These are phyloP conservation scores for Syrmaticus mikado DNA, from an alignment of 2,113 vertebrate genomes.

Conservation along the genomic window DNA sequence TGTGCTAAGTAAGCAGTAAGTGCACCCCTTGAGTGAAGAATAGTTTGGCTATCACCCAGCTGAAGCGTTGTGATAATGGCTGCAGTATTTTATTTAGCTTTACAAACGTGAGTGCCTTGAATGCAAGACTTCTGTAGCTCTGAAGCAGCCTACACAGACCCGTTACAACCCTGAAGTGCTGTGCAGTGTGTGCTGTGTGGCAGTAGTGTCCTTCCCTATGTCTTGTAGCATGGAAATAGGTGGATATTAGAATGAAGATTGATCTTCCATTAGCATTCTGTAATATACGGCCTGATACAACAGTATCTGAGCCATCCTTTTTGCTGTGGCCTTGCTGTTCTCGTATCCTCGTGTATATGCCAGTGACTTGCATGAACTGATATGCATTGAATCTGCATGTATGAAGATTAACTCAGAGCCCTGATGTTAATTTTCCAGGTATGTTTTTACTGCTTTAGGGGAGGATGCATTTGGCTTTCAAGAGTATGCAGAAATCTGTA, in stretches of 20 bases:
- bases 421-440: background rate
- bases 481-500: background rate
- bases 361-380: background rate
- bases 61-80: background rate
- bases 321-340: background rate
- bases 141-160: rapidly evolving
- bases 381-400: background rate
- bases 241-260: background rate
- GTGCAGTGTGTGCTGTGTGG: background rate
- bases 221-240: background rate
- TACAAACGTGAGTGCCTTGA: background rate
- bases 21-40: background rate
- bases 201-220: background rate
- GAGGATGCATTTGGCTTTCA: background rate
- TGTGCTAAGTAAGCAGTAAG: background rate
- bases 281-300: rapidly evolving
- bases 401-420: background rate
- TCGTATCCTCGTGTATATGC: background rate
- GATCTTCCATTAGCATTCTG: background rate
- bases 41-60: background rate
- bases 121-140: background rate
- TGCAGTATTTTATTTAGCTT: background rate
- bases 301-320: background rate
- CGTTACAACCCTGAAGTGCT: background rate
- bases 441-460: background rate